Conservation (phyloP, 2,888 invertebrate genomes). For the Ganaspis brasiliensis region DNA sequence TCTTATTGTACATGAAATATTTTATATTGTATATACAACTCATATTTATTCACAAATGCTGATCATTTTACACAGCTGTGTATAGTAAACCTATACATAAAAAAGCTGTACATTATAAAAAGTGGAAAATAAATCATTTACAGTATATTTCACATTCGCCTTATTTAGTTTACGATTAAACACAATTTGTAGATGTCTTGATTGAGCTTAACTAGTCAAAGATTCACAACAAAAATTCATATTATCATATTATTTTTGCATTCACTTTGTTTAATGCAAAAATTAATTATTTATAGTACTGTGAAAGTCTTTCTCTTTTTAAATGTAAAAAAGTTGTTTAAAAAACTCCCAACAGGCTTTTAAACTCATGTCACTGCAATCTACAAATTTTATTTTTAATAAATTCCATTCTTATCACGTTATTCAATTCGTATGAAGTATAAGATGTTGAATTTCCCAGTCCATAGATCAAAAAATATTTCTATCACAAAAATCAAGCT, state of each 20-base stretch:
- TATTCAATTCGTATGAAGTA: not conserved
- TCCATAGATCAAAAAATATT: not conserved
- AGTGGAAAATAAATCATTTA: conserved; percentile 1
- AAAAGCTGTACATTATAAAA: conserved; percentile 1
- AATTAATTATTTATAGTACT: not conserved
- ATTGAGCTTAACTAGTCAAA: not conserved
- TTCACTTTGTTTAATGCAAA: not conserved
- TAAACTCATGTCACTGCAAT: not conserved
- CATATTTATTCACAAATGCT: not conserved
- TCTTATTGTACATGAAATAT: not conserved
- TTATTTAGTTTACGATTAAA: not conserved
- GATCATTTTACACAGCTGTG: conserved; percentile 1
- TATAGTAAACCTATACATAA: not conserved
- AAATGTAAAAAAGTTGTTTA: not conserved
- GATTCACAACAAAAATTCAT: not conserved
- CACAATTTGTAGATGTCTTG: not conserved
- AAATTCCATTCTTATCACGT: not conserved
- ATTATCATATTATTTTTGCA: not conserved
- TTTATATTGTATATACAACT: not conserved
- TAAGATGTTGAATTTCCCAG: not conserved
- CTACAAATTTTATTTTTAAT: not conserved
- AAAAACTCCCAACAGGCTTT: not conserved
- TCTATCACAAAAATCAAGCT: too few relatives aligned
- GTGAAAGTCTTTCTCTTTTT: not conserved
- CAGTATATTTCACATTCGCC: not conserved